These are phyloP conservation scores for Spongilla lacustris DNA, from an alignment of 37 sponge, comb jelly and placozoan species.

Conservation along the genomic window DNA sequence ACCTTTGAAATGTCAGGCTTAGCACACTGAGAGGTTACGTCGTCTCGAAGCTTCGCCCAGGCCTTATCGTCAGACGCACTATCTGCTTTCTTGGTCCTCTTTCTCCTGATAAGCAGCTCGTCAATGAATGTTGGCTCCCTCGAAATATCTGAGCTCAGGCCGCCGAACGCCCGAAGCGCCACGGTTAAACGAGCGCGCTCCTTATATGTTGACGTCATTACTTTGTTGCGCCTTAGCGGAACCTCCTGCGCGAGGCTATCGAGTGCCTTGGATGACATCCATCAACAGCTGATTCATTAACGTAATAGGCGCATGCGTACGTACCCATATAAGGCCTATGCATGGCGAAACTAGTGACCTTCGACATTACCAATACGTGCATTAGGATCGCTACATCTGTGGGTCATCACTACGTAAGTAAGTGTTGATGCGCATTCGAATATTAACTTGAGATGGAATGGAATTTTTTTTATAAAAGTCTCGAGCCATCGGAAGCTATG, in stretches of 20 bases:
- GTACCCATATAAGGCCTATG: no score
- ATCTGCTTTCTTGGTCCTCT: slow-evolving; percentile 4
- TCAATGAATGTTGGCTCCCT: slow-evolving; percentile 8
- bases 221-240: not conserved
- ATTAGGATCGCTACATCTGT: slow-evolving; percentile 21
- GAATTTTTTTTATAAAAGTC: not conserved
- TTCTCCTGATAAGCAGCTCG: slow-evolving; percentile 4
- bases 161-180: slow-evolving; percentile 59
- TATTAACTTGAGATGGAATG: no score
- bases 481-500: slow-evolving; percentile 16
- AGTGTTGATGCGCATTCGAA: not conserved
- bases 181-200: slow-evolving; percentile 48
- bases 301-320: not conserved
- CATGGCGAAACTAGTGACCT: slow-evolving; percentile 34
- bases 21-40: not conserved
- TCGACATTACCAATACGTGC: slow-evolving; percentile 59
- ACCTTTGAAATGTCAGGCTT: not conserved
- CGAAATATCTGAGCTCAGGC: slow-evolving; percentile 20
- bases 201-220: slow-evolving; percentile 10
- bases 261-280: not conserved
- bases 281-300: not conserved
- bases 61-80: not conserved
- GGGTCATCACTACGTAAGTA: slow-evolving; percentile 52
- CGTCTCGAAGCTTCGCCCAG: not conserved
- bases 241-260: not conserved